Conservation (phyloP, 2,113 vertebrate genomes). For the Riparia riparia region DNA sequence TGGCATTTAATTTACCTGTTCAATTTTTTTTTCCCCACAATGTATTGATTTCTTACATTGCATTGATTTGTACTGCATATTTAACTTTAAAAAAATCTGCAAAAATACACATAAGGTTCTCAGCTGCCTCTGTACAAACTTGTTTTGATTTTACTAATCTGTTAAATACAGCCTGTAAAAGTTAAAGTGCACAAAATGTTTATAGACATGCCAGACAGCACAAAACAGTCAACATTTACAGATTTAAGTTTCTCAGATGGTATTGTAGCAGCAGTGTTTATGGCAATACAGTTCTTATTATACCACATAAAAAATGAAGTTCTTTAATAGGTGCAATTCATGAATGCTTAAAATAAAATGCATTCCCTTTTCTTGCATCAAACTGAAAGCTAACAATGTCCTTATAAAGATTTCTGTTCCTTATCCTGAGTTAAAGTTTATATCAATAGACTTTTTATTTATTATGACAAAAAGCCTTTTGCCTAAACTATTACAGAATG, state of each 20-base stretch:
- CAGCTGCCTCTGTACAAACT: background rate
- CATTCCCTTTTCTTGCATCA: background rate
- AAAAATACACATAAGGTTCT: background rate
- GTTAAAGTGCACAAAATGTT: slow-evolving; percentile 14
- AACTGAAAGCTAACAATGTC: background rate
- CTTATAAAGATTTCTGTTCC: background rate
- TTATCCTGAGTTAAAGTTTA: background rate
- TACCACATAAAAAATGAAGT: background rate
- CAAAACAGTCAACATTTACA: slow-evolving; percentile 31
- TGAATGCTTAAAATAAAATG: background rate
- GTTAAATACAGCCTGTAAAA: slow-evolving; percentile 2
- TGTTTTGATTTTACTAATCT: slow-evolving; percentile 31
- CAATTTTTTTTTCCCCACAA: background rate
- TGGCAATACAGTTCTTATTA: background rate
- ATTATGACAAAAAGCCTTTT: background rate
- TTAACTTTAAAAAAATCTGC: background rate
- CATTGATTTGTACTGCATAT: background rate
- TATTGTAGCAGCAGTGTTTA: background rate
- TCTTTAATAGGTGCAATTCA: slow-evolving; percentile 22
- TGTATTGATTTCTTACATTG: background rate
- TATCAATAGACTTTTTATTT: background rate
- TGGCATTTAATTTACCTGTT: background rate
- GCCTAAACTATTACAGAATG: background rate
- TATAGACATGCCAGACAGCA: background rate
- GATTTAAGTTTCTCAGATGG: background rate